phyloP scores from a whole-genome alignment of 2,797 vertebrate genomes.

The Danionella dracula region DNA sequence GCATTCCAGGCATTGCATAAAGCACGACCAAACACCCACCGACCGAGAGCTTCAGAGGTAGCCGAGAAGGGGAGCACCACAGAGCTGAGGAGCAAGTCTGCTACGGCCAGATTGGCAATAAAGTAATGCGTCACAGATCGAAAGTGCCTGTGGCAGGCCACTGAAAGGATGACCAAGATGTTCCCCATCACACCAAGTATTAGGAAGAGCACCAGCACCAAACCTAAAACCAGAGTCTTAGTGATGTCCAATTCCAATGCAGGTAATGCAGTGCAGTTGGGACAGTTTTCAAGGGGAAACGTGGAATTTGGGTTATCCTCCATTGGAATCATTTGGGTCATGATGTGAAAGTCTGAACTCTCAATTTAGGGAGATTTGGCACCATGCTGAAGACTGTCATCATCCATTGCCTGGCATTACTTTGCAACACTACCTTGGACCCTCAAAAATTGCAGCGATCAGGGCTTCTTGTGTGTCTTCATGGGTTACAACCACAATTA shows the following conservation, averaged over 20 bases:
- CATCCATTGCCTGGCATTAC: not conserved
- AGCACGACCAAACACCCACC: conserved; percentile 70
- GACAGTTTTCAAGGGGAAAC: conserved; percentile 46
- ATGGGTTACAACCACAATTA: not conserved
- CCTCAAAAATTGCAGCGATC: no score
- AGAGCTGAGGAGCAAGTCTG: conserved; percentile 70
- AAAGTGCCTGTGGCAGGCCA: conserved; percentile 67
- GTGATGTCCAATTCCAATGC: conserved; percentile 49
- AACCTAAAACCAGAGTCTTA: conserved; percentile 59
- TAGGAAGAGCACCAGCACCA: conserved; percentile 63
- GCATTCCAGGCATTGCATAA: conserved; percentile 72
- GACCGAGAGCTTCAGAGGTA: conserved; percentile 62
- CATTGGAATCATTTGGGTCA: conserved; percentile 48
- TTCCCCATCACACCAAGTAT: conserved; percentile 73
- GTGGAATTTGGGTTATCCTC: conserved; percentile 52
- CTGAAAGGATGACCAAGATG: conserved; percentile 72
- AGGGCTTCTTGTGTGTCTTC: not conserved
- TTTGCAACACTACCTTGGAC: no score
- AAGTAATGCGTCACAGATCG: conserved; percentile 74
- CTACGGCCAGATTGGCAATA: conserved; percentile 71
- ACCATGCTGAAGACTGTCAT: not conserved
- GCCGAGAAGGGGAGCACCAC: conserved; percentile 71
- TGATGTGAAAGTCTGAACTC: not conserved
- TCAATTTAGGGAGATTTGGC: not conserved
- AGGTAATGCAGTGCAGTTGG: conserved; percentile 60